phyloP scores from a whole-genome alignment of 2,113 vertebrate genomes.

The Crypturellus undulatus region DNA sequence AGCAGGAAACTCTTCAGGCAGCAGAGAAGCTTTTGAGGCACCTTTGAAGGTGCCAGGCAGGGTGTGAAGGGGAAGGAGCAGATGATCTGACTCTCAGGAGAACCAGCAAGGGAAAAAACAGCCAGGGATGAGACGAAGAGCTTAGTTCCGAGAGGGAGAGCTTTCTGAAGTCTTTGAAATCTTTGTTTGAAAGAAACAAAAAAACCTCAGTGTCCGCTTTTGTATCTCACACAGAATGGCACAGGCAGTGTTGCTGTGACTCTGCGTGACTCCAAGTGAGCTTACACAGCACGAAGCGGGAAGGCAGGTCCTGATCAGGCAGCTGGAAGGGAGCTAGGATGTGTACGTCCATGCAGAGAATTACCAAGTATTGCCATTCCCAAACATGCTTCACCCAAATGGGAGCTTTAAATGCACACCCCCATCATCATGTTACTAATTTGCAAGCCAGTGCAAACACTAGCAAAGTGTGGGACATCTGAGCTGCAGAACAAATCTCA shows the following conservation, averaged over 20 bases:
- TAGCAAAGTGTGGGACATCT: not conserved
- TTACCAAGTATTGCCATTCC: not conserved
- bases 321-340: not conserved
- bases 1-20: not conserved
- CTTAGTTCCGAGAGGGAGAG: not conserved
- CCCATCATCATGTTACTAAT: not conserved
- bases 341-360: not conserved
- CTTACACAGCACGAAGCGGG: fast-evolving
- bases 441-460: not conserved
- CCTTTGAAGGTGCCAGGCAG: not conserved
- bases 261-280: not conserved
- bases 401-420: not conserved
- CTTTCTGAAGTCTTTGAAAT: not conserved
- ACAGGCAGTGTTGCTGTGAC: not conserved
- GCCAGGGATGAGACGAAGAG: not conserved
- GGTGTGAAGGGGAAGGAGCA: not conserved
- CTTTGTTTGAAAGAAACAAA: conserved; percentile 7
- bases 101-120: not conserved
- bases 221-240: not conserved
- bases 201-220: not conserved
- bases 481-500: not conserved
- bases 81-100: not conserved
- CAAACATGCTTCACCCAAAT: not conserved
- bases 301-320: not conserved
- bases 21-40: not conserved